Conservation (phyloP, 2,113 vertebrate genomes). For the Phodopus roborovskii region DNA sequence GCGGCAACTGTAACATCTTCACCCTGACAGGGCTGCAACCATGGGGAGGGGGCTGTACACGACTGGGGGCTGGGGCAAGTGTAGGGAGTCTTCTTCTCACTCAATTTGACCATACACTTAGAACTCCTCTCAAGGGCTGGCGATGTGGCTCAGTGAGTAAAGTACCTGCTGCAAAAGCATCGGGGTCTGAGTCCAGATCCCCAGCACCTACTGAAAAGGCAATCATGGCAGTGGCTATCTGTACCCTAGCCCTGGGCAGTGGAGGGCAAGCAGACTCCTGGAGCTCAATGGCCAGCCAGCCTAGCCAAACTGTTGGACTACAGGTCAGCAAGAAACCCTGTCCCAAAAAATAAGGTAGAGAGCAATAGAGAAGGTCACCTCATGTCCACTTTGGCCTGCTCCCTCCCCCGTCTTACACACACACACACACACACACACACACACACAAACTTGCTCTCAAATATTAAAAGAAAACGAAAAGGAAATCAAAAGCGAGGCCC, state of each 20-base stretch:
- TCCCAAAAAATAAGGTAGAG: not conserved
- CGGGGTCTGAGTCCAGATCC: not conserved
- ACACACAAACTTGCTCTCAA: not conserved
- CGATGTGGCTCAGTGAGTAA: not conserved
- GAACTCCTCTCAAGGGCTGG: not conserved
- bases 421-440: no score
- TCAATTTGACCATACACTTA: not conserved
- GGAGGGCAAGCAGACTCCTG: not conserved
- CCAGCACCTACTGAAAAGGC: not conserved
- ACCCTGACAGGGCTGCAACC: not conserved
- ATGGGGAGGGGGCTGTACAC: rapidly evolving
- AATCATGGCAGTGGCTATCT: not conserved
- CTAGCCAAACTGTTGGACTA: not conserved
- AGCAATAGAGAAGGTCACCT: not conserved
- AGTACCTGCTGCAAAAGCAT: not conserved
- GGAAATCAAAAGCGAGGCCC: not conserved
- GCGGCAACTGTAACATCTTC: not conserved
- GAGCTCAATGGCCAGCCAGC: not conserved
- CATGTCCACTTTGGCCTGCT: not conserved
- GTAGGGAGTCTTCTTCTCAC: not conserved
- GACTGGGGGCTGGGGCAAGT: rapidly evolving
- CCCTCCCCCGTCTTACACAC: not conserved
- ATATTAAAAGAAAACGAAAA: not conserved
- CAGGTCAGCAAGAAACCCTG: not conserved
- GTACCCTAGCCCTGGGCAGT: not conserved